Percentiles rank a stretch among this genome's conserved stretches.
These are phyloP conservation scores for Melanaphis sacchari DNA, from an alignment of 1,140 invertebrate genomes.

Conservation along the genomic window DNA sequence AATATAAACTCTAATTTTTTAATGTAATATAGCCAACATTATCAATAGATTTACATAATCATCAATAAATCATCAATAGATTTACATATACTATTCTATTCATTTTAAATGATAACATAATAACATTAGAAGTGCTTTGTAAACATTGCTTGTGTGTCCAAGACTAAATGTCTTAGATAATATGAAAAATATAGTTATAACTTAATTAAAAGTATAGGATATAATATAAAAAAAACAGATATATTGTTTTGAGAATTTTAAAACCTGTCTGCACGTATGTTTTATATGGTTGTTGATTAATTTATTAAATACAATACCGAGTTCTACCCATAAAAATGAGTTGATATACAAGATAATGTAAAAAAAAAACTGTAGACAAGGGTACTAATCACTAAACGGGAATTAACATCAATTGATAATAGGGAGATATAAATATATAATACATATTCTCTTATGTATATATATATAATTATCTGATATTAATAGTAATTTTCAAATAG, in stretches of 20 bases:
- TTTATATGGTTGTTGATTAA: constrained; percentile 7
- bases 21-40: not conserved
- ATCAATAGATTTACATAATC: too few relatives aligned
- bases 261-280: not conserved
- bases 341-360: not conserved
- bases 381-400: not conserved
- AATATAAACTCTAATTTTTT: not conserved
- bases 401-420: not conserved
- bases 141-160: not conserved
- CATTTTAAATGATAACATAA: not conserved
- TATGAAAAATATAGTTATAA: not conserved
- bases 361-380: not conserved
- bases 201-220: not conserved
- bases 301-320: not conserved
- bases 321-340: not conserved
- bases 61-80: not conserved
- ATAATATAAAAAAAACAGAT: not conserved
- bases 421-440: not conserved
- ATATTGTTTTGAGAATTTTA: constrained; percentile 5
- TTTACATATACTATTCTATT: not conserved
- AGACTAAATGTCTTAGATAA: not conserved
- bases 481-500: not conserved
- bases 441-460: not conserved
- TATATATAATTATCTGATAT: not conserved
- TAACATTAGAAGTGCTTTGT: not conserved